Evolutionary conservation across 2,113 vertebrate genomes (phyloP).

Genomic region (Anas platyrhynchos): DNA sequence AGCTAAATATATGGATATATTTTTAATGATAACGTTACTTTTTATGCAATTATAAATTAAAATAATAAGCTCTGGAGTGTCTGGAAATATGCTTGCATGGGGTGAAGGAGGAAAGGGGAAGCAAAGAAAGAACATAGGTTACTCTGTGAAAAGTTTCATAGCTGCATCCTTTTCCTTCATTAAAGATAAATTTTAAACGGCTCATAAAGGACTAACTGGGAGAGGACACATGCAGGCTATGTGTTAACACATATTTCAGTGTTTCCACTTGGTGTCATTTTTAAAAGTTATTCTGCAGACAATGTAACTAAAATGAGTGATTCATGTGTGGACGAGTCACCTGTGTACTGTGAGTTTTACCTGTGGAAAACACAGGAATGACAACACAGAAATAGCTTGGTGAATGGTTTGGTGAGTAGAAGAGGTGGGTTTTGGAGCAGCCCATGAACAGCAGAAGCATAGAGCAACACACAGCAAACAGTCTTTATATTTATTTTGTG

Average conservation of each 20-base stretch:
- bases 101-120: fast-evolving
- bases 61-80: background rate
- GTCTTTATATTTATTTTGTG: background rate
- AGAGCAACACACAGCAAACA: background rate
- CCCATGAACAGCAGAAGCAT: background rate
- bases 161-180: background rate
- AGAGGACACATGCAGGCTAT: background rate
- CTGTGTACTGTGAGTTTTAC: background rate
- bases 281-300: background rate
- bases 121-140: background rate
- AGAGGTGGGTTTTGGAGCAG: background rate
- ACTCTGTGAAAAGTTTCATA: background rate
- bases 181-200: background rate
- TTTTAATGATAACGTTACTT: background rate
- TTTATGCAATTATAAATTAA: background rate
- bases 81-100: background rate
- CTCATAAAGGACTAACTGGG: background rate
- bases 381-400: background rate
- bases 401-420: background rate
- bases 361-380: background rate
- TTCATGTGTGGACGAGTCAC: background rate
- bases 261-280: background rate
- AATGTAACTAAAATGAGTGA: fast-evolving
- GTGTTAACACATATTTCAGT: background rate
- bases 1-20: background rate